Conservation (phyloP, 30 jellyfish, hydroid and myxozoan genomes). For the Hydra vulgaris region DNA sequence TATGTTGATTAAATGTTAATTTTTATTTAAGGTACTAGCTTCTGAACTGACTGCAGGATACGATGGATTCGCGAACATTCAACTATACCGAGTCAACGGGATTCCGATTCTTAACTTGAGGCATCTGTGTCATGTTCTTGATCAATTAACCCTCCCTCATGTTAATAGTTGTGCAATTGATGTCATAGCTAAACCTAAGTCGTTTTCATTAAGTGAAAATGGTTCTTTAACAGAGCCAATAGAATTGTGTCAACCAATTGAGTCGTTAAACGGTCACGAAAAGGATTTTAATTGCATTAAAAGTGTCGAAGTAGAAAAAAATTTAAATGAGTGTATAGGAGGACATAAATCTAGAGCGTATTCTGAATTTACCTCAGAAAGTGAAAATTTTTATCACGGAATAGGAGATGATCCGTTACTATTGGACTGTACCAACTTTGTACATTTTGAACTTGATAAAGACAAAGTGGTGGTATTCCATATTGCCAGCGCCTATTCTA, state of each 20-base stretch:
- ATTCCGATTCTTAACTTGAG: slow-evolving; percentile 46
- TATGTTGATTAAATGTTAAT: too few species aligned
- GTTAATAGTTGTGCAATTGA: neutral
- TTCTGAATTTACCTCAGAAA: slow-evolving; percentile 29
- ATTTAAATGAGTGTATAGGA: neutral
- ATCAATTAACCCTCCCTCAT: slow-evolving; percentile 43
- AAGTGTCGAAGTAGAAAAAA: neutral
- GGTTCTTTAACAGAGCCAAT: neutral
- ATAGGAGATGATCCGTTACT: slow-evolving; percentile 42
- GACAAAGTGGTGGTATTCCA: slow-evolving; percentile 44
- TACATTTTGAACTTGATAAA: slow-evolving; percentile 58
- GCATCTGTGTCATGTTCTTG: slow-evolving; percentile 49
- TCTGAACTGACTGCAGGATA: slow-evolving; percentile 68
- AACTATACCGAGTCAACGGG: slow-evolving; percentile 55
- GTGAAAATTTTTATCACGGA: slow-evolving; percentile 26
- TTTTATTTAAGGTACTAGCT: slow-evolving; percentile 42
- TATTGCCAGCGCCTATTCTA: slow-evolving; percentile 27
- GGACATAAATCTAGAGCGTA: neutral
- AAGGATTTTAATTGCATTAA: neutral
- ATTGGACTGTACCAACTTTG: slow-evolving; percentile 44
- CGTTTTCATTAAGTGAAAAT: neutral
- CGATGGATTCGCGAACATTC: slow-evolving; percentile 51
- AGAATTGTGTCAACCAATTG: neutral
- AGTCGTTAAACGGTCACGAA: neutral
- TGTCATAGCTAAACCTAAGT: neutral